Percentiles rank a stretch among this genome's conserved stretches.
Conservation (phyloP, 2,888 invertebrate genomes). For the Cephus spinipes region DNA sequence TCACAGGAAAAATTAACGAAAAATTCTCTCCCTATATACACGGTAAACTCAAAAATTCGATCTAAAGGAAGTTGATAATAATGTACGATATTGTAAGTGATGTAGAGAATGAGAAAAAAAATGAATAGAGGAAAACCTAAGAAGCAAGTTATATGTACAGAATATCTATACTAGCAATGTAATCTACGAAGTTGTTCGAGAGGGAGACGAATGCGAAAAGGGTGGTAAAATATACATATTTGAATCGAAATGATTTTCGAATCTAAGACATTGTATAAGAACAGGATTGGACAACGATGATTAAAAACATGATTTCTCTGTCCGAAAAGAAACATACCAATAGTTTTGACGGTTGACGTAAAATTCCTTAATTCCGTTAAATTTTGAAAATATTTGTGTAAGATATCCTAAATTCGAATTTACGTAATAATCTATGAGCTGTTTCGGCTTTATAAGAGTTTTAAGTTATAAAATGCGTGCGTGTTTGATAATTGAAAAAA, state of each 20-base stretch:
- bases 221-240: background rate
- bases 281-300: background rate
- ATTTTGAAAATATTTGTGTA: background rate
- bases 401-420: background rate
- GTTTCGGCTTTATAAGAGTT: background rate
- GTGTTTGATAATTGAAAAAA: background rate
- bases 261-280: background rate
- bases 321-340: background rate
- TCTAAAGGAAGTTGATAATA: slow-evolving; percentile 48
- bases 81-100: slow-evolving; percentile 33
- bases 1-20: too few relatives aligned
- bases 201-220: background rate
- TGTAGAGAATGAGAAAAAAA: slow-evolving; percentile 11
- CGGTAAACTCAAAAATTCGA: slow-evolving; percentile 42
- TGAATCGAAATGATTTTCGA: background rate
- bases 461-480: background rate
- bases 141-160: slow-evolving; percentile 30
- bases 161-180: slow-evolving; percentile 18
- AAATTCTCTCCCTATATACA: slow-evolving; percentile 1
- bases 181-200: background rate
- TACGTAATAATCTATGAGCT: background rate
- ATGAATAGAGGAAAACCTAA: slow-evolving; percentile 18
- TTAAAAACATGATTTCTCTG: background rate
- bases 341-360: background rate
- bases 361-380: background rate